Evolutionary conservation across 1,140 invertebrate species (phyloP).

Genomic region (Caenorhabditis inopinata): DNA sequence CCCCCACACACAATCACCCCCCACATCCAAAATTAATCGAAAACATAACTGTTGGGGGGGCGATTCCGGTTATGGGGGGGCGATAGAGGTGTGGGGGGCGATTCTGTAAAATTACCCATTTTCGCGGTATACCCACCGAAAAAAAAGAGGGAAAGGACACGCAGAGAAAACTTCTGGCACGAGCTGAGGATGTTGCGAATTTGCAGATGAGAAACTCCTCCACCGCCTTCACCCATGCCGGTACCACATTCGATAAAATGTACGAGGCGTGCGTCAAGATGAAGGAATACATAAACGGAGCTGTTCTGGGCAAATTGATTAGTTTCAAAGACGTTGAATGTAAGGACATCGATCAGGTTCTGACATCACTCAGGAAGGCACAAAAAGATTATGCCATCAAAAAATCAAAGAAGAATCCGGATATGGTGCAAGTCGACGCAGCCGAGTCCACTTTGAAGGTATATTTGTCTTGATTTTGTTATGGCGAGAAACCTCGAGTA

Average conservation of each 20-base stretch:
- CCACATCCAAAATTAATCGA: too few relatives aligned
- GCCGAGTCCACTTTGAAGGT: slow-evolving; percentile 29
- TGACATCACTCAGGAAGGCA: neutral
- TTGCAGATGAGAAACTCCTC: neutral
- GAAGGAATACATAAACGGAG: neutral
- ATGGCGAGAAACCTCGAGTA: too few relatives aligned
- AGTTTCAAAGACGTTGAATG: slow-evolving; percentile 26
- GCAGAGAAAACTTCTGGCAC: too few relatives aligned
- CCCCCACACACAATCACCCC: too few relatives aligned
- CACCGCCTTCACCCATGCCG: neutral
- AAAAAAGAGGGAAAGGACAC: too few relatives aligned
- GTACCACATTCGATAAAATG: neutral
- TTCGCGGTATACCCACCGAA: too few relatives aligned
- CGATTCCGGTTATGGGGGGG: too few relatives aligned
- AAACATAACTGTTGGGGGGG: too few relatives aligned
- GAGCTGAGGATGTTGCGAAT: too few relatives aligned
- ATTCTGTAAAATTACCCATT: too few relatives aligned
- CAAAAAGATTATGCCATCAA: neutral
- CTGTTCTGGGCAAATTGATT: neutral
- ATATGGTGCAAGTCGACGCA: neutral
- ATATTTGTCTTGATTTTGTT: too few relatives aligned
- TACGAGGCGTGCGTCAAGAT: neutral
- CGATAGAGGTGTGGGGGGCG: too few relatives aligned
- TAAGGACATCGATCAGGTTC: neutral
- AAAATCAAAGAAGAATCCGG: neutral